Evolutionary conservation across 1,140 invertebrate species (phyloP).

Genomic region (Microplitis mediator): DNA sequence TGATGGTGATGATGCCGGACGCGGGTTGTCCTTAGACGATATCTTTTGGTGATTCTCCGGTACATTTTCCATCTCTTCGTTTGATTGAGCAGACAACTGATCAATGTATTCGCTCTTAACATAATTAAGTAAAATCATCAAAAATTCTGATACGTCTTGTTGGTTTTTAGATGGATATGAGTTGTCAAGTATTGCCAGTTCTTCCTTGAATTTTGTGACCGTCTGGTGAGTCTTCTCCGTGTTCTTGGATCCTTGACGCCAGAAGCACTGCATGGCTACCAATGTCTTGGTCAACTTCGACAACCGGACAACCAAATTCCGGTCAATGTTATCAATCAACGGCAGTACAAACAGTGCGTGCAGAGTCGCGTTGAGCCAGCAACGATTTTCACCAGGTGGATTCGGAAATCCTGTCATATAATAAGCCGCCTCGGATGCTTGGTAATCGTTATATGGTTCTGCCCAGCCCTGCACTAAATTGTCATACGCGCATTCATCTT

Average conservation of each 20-base stretch:
- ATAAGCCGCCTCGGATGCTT: constrained; percentile 26
- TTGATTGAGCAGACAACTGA: constrained; percentile 21
- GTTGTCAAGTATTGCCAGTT: constrained; percentile 41
- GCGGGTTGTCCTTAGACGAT: constrained; percentile 23
- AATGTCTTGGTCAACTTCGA: constrained; percentile 43
- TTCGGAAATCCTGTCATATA: constrained; percentile 51
- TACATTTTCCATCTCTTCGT: constrained; percentile 41
- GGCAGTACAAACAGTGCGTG: constrained; percentile 50
- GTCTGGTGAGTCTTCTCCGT: constrained; percentile 39
- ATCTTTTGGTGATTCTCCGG: constrained; percentile 37
- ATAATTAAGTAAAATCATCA: constrained; percentile 53
- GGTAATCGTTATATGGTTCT: not conserved
- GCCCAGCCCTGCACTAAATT: too few relatives aligned
- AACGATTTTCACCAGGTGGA: constrained; percentile 52
- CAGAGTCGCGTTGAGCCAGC: constrained; percentile 51
- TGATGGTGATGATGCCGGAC: constrained; percentile 22
- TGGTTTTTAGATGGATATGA: constrained; percentile 50
- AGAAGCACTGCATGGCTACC: constrained; percentile 38
- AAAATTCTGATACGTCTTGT: constrained; percentile 54
- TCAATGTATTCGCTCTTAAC: constrained; percentile 48
- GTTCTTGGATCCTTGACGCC: constrained; percentile 41
- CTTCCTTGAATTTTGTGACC: constrained; percentile 49
- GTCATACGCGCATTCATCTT: not conserved
- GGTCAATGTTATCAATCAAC: constrained; percentile 41
- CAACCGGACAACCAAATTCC: constrained; percentile 27